Percentiles rank a stretch among this genome's conserved stretches.
Evolutionary conservation across 2,888 invertebrate species (phyloP).

Genomic region (Marronus borbonicus): DNA sequence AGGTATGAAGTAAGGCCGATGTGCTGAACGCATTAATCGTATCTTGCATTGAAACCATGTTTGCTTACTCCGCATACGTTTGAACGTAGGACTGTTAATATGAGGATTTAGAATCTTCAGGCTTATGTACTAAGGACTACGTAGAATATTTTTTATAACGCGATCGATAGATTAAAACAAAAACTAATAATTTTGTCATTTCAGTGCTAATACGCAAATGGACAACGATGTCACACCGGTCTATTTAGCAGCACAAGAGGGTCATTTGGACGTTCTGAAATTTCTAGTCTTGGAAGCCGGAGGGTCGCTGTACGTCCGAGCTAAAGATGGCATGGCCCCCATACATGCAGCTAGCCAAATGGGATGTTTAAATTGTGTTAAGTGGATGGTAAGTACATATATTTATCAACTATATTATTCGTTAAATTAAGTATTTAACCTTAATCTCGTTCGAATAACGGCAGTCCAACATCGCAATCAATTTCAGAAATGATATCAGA

Average conservation of each 20-base stretch:
- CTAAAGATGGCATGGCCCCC: constrained; percentile 92
- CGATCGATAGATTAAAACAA: too few species aligned
- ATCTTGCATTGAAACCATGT: background rate
- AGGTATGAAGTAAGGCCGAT: background rate
- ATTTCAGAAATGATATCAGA: too few species aligned
- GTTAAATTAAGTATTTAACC: background rate
- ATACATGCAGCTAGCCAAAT: constrained; percentile 93
- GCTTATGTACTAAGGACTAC: too few species aligned
- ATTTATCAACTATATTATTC: background rate
- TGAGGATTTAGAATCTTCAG: too few species aligned
- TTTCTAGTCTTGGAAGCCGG: constrained; percentile 89
- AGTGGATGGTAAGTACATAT: constrained; percentile 85
- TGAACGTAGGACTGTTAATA: background rate
- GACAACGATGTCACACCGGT: constrained; percentile 93
- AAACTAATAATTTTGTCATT: background rate
- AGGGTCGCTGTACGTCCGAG: constrained; percentile 86
- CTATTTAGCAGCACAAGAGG: constrained; percentile 91
- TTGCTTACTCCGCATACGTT: background rate
- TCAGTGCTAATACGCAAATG: constrained; percentile 92
- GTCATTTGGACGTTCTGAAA: constrained; percentile 88
- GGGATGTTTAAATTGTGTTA: constrained; percentile 88
- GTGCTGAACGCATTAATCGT: constrained; percentile 1
- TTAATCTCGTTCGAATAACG: background rate
- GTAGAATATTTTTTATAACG: too few species aligned
- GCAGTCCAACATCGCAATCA: too few species aligned